Evolutionary conservation across 2,888 invertebrate genomes (phyloP), one percentile per base, ranked within the genome.

Genomic region (Iselma pallidipennis): DNA sequence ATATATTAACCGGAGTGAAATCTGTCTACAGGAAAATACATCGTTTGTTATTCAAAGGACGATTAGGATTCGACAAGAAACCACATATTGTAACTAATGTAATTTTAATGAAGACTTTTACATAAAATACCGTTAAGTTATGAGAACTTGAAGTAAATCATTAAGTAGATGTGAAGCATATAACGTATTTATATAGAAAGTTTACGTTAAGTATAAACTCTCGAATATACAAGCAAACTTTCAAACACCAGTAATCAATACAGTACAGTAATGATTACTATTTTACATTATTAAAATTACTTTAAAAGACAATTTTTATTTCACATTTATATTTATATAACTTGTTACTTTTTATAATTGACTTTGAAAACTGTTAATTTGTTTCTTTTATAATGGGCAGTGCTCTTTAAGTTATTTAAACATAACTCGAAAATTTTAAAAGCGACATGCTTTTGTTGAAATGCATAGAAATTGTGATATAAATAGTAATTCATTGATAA

Each of bases 51-150:
- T 33, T 56, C 19, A 42, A 45, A 51, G 12, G 42, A 55, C 21
- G 16, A 28, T 49, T 57, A 37, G n/a, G n/a, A 6, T 37, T 37
- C 42, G 42, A 16, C 37, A 26, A 48, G 23, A 25, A 57, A 23
- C 45, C 57, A 19, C 51, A 45, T 45, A 57, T 48, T 57, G 45
- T 12, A 25, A 52, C 52, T 57, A 51, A 51, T 57, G 49, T 52
- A 57, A 57, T 57, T 57, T 57, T 57, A 57, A 57, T 45, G 42
- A 52, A 29, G 21, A 51, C 25, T 29, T 25, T 25, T 28, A 6
- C 55, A 16, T 55, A 28, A n/a, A n/a, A n/a, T n/a, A n/a, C 21
- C 23, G 42, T 2, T 21, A 28, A 55, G 55, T 55, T 55, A 49
- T 48, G 12, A n/a, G 48, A 28, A 45, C 19, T 25, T 42, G 31